Conservation (phyloP, 2,888 invertebrate species). For the Drosophila stalkeri region DNA sequence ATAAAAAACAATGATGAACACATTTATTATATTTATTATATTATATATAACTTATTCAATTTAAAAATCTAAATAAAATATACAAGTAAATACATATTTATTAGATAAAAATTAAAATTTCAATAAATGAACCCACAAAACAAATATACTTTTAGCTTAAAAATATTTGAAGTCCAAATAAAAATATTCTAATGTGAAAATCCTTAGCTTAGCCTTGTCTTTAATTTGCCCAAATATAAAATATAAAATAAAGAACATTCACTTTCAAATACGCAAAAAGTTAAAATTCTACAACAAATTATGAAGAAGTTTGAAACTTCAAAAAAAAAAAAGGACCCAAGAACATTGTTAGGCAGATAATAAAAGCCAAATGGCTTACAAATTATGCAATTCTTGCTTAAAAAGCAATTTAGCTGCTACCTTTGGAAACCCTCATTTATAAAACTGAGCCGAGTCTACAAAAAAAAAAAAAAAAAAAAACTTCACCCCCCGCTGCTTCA, state of each 20-base stretch:
- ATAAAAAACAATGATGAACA: too few relatives aligned
- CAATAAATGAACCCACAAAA: too few relatives aligned
- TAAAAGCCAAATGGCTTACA: slow-evolving; percentile 55
- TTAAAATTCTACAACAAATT: slow-evolving; percentile 3
- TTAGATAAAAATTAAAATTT: too few relatives aligned
- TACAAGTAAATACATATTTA: too few relatives aligned
- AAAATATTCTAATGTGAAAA: too few relatives aligned
- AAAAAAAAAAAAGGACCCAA: slow-evolving; percentile 7
- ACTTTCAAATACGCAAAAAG: background rate
- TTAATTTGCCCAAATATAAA: too few relatives aligned
- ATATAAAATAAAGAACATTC: background rate
- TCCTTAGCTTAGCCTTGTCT: too few relatives aligned
- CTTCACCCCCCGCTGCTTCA: background rate
- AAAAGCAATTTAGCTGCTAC: slow-evolving; percentile 69
- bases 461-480: background rate
- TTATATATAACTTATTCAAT: too few relatives aligned
- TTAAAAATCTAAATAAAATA: too few relatives aligned
- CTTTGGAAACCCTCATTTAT: slow-evolving; percentile 48
- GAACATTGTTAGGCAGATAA: slow-evolving; percentile 28
- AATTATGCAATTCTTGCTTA: slow-evolving; percentile 65
- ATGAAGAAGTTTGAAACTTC: slow-evolving; percentile 23
- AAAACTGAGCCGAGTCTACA: slow-evolving; percentile 15
- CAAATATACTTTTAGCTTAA: too few relatives aligned
- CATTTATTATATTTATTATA: too few relatives aligned
- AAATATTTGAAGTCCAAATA: too few relatives aligned